Evolutionary conservation across 2,797 vertebrate genomes (phyloP), one percentile per base, ranked within the genome.

Genomic region (Carapus acus): DNA sequence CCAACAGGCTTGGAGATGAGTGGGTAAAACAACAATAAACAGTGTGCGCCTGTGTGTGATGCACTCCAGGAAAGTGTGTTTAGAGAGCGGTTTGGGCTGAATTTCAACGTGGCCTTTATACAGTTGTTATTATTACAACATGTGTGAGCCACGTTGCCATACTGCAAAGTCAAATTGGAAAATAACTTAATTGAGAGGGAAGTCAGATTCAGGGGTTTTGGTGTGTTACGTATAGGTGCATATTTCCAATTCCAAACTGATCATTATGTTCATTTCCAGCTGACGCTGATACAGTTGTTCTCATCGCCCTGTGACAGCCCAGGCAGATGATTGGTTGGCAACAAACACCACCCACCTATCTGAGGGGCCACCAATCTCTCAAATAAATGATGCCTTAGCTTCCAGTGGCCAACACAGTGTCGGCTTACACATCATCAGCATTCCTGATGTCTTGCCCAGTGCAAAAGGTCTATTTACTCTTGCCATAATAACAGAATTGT

Each of bases 381-480:
- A 64, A 64, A 74, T 82, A 81, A 77, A 73, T 54, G 48, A 73
- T 74, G 61, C 67, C 73, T 70, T 45, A 56, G 70, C 62, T 74
- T 76, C 49, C 73, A 73, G 62, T 21, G 60, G 75, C 69, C 53
- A 58, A 62, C 44, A 45, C 39, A 69, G 79, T 74, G 77, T 86
- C 74, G 74, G 69, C 67, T 82, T 82, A 78, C 83, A 79, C 77
- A 78, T 82, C 69, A 85, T 78, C 71, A 75, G 69, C 76, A 82
- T 83, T 83, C 77, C 63, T 83, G 74, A 77, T 64, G 67, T 40
- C 58, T 41, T 78, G 61, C 74, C 71, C 65, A 59, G 67, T 69
- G 67, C 68, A 80, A 80, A n/a, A 78, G 69, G 64, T 79, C 67
- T 86, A 76, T 85, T 83, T 86, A 78, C 71, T 71, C 72, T n/a